Conservation (phyloP, 2,113 vertebrate genomes). For the Heloderma charlesbogerti region DNA sequence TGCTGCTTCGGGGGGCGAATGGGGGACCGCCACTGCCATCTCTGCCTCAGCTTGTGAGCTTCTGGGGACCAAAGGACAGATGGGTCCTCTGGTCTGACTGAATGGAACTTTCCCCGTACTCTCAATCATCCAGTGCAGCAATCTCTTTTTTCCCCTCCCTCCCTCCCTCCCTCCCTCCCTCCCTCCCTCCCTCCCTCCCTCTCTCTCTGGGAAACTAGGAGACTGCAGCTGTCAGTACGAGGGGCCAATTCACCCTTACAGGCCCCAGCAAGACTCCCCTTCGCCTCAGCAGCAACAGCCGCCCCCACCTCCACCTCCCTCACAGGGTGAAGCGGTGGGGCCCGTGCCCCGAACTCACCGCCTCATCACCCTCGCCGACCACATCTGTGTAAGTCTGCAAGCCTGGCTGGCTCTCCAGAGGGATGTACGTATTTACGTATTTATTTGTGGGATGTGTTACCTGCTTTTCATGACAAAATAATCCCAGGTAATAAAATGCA, state of each 20-base stretch:
- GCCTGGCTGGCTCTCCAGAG: background rate
- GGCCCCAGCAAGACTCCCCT: slow-evolving; percentile 80
- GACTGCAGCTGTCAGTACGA: slow-evolving; percentile 84
- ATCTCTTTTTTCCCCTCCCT: too few species aligned
- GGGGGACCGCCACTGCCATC: too few species aligned
- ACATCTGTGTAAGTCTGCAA: slow-evolving; percentile 91
- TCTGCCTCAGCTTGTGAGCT: too few species aligned
- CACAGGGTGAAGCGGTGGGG: slow-evolving; percentile 84
- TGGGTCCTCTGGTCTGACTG: background rate
- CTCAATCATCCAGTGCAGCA: too few species aligned
- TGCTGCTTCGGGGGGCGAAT: too few species aligned
- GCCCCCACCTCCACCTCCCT: slow-evolving; percentile 74
- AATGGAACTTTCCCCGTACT: background rate
- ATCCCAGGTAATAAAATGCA: too few species aligned
- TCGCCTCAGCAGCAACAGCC: slow-evolving; percentile 69
- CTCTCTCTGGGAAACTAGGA: slow-evolving; percentile 62
- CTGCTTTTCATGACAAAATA: too few species aligned
- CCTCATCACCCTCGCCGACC: slow-evolving; percentile 96
- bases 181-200: too few species aligned
- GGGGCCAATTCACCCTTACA: slow-evolving; percentile 84
- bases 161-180: too few species aligned
- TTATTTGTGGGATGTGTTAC: too few species aligned
- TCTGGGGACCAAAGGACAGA: too few species aligned
- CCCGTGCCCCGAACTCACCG: slow-evolving; percentile 90
- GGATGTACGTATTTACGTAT: too few species aligned